Evolutionary conservation across 2,888 invertebrate genomes (phyloP), one percentile per base, ranked within the genome.

Genomic region (Thelaira solivaga): DNA sequence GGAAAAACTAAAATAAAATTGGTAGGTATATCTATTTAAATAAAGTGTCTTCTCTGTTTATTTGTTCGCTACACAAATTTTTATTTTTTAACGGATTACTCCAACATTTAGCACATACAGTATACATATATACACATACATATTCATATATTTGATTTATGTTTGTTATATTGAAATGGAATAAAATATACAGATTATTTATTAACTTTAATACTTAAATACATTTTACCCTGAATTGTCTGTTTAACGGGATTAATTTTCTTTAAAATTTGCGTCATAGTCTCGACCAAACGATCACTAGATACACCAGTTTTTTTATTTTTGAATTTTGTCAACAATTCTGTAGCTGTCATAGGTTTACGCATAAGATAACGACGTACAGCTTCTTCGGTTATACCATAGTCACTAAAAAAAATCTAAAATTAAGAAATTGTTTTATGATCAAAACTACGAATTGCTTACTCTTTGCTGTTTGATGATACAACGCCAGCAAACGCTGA

Each of bases 341-440:
- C 98, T 0, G 97, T 98, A 0, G 98, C 96, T 0, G 99, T 99
- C 95, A 99, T 97, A 0, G 99, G 99, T 86, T 99, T 99, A 8
- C 99, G 92, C 89, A 96, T 95, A 31, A 99, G 90, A 90, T 99
- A 99, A 13, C 98, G 93, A 2, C 98, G 91, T 5, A 99, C 97
- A 0, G 97, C 95, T 84, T 98, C 98, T 87, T 98, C 98, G 0
- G 96, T 96, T 36, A 97, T 96, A 59, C 96, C 96, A 86, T 95
- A 95, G 83, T 96, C 95, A 86, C 94, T 95, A 86, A 41, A 90
- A 68, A 20, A 11, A n/a, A 18, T 41, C 7, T 2, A 47, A 47
- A 43, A 26, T 43, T 55, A 53, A 31, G 10, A n/a, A 29, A 49
- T 22, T 16, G 10, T 16, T 18, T n/a, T n/a, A n/a, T n/a, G n/a